phyloP scores from a whole-genome alignment of 2,113 vertebrate species.

The Numenius arquata region DNA sequence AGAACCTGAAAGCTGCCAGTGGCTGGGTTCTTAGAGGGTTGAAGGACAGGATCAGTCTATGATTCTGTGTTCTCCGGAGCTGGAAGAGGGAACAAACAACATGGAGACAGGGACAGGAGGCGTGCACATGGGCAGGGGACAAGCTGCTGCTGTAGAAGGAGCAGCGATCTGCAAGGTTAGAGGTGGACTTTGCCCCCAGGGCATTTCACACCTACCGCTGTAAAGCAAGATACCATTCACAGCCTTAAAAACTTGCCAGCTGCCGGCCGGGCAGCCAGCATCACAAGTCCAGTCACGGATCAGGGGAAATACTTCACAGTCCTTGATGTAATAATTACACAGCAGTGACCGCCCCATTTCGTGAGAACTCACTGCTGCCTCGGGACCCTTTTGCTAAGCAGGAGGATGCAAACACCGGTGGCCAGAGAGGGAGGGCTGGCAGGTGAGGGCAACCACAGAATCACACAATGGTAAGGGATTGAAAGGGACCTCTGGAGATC shows the following conservation, averaged over 20 bases:
- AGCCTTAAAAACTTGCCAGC: neutral
- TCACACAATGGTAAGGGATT: too few species aligned
- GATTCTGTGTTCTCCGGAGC: neutral
- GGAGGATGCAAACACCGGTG: neutral
- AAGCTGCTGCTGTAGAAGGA: neutral
- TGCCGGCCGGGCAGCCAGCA: neutral
- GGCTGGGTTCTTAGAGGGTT: neutral
- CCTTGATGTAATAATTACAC: neutral
- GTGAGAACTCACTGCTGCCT: neutral
- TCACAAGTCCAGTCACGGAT: slow-evolving; percentile 1
- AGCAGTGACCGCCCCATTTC: neutral
- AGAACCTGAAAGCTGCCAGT: neutral
- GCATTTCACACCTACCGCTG: neutral
- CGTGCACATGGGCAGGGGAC: neutral
- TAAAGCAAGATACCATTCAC: neutral
- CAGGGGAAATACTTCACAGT: neutral
- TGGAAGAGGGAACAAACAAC: neutral
- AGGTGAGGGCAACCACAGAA: neutral
- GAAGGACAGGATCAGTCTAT: neutral
- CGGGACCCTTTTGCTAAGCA: neutral
- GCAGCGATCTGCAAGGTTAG: neutral
- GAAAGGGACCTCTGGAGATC: too few species aligned
- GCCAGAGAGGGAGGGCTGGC: neutral
- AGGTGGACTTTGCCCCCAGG: neutral
- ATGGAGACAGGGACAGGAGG: neutral